Evolutionary conservation across 2,888 invertebrate species (phyloP), one percentile per base, ranked within the genome.

Genomic region (Habrosyne pyritoides): DNA sequence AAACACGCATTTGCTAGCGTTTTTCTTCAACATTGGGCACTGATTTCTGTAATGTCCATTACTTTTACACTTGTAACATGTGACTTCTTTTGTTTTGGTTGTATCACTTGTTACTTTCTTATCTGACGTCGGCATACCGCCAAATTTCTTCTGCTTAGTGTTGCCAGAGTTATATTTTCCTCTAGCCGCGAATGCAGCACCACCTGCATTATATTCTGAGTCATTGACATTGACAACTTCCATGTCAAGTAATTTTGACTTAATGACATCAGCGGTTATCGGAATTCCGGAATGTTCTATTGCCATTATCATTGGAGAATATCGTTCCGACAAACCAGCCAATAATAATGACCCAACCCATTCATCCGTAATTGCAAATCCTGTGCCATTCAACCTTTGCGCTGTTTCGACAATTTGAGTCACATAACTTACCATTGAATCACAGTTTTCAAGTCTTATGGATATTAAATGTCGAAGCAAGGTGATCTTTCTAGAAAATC

Each of bases 331-430:
- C n/a, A 68, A 52, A 51, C 67, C 65, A 0, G 66, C 63, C 7
- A 69, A 7, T 8, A 69, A 24, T 1, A 70, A 18, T 0, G 64
- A 65, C 0, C 63, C 66, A 0, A 69, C 36, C 68, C 67, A 68
- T 14, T 67, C 56, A 14, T 66, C 66, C n/a, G 53, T 67, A 0
- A 71, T 64, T n/a, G 54, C 52, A 6, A 72, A 72, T 2, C 67
- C 67, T 1, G 67, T 70, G 10, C 63, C 65, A 0, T 57, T 61
- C 24, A 72, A 54, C 48, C 55, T 54, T 10, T 72, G 67, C 10
- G 61, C 60, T 2, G 68, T 66, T 30, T 71, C 64, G 1, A 73
- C 42, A 0, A 72, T 18, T 50, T 66, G 61, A 12, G 64, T 68
- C 0, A 72, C 68, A 22, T 69, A 71, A 0, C 21, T 47, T 7